Evolutionary conservation across 2,888 invertebrate species (phyloP), one percentile per base, ranked within the genome.

Genomic region (Ormyrus thymus): DNA sequence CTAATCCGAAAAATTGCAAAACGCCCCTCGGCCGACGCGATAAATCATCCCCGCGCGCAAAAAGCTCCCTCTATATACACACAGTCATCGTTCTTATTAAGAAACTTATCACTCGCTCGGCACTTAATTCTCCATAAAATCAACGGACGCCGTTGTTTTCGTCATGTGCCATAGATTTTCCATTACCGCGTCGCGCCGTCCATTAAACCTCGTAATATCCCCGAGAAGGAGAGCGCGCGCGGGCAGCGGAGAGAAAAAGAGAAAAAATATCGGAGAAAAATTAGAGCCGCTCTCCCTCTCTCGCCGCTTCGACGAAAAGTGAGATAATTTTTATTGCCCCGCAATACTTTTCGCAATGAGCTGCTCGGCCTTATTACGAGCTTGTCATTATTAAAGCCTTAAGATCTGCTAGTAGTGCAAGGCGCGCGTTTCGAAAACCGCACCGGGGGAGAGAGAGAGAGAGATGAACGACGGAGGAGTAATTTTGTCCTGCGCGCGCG

Each of bases 401-500:
- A 66, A 74, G 58, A 66, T 64, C 53, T n/a, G 56, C 15, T 55
- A 50, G 43, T 66, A 59, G 59, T 59, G 29, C 58, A 13, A 68
- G 65, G 51, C 58, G 29, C 29, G 29, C 29, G 15, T 77, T 71
- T 64, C 69, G 53, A 70, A 69, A 70, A 64, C 68, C 56, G 51
- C 75, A 65, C 9, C 29, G 66, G 29, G 58, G 50, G 59, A 15
- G 56, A 13, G 48, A 55, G 46, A 45, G 48, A 15, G 71, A 4
- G 76, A 62, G 71, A 72, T 43, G 62, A 59, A 76, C 61, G 59
- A 56, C 72, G 78, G 66, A 66, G 76, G 76, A 79, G 81, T 79
- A 81, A 81, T 81, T 81, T 81, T 77, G 73, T 73, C 74, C 53
- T 79, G 75, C 66, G n/a, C 51, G 74, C 46, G 46, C 68, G 50